Percentiles rank a stretch among this genome's conserved stretches.
phyloP scores from a whole-genome alignment of 2,888 invertebrate genomes.

The Chymomyza caudatula region DNA sequence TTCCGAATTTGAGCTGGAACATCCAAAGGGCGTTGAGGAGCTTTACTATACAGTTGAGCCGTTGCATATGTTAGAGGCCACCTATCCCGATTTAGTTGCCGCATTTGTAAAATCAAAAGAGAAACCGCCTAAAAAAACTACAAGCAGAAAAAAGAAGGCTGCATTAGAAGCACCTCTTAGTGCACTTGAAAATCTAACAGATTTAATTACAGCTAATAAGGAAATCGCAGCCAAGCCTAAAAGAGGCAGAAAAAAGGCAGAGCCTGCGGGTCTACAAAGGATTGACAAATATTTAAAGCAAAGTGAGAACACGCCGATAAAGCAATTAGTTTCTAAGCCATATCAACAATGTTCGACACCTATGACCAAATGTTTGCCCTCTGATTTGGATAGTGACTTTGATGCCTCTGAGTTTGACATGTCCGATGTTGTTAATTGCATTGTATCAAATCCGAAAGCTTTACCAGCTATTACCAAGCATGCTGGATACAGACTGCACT shows the following conservation, averaged over 20 bases:
- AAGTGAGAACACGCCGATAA: conserved; percentile 38
- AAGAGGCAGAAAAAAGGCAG: conserved; percentile 35
- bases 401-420: conserved; percentile 78
- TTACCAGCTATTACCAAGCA: conserved; percentile 50
- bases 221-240: conserved; percentile 61
- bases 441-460: conserved; percentile 70
- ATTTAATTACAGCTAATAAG: conserved; percentile 55
- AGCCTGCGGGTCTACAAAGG: conserved; percentile 74
- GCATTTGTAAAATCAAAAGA: conserved; percentile 81
- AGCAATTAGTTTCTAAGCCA: neutral
- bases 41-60: conserved; percentile 86
- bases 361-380: conserved; percentile 58
- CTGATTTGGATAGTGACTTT: conserved; percentile 74
- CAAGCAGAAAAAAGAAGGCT: conserved; percentile 39
- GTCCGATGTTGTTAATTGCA: conserved; percentile 80
- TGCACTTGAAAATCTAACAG: conserved; percentile 57
- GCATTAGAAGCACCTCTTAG: conserved; percentile 54
- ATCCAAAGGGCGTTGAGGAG: conserved; percentile 77
- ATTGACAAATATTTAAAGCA: conserved; percentile 75
- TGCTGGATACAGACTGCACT: conserved; percentile 63
- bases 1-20: conserved; percentile 78
- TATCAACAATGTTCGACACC: conserved; percentile 71
- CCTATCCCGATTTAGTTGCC: conserved; percentile 83
- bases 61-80: conserved; percentile 81
- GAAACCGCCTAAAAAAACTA: conserved; percentile 78